These are phyloP conservation scores for Epizoanthus illoricatus DNA, from an alignment of 92 coral and sea anemone genomes.

Conservation along the genomic window DNA sequence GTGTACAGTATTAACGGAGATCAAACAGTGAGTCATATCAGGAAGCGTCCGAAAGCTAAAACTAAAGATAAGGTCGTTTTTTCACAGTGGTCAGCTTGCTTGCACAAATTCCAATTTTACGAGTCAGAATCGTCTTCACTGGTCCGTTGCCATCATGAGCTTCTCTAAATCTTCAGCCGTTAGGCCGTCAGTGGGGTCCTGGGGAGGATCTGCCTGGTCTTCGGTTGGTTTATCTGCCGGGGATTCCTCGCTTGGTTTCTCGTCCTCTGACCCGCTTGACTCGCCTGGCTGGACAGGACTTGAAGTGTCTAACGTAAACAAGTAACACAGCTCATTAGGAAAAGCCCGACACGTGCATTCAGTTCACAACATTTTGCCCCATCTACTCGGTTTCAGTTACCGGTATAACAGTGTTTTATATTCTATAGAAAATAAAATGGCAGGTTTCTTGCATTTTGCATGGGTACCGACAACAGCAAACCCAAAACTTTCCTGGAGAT, in stretches of 20 bases:
- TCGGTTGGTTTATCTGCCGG: conserved; percentile 2
- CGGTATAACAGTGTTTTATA: too few species aligned
- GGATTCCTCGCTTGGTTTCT: conserved; percentile 13
- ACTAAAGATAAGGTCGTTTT: neutral
- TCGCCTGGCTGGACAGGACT: neutral
- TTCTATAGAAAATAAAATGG: too few species aligned
- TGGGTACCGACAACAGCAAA: too few species aligned
- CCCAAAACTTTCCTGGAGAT: too few species aligned
- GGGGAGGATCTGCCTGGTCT: neutral
- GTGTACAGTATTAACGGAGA: too few species aligned
- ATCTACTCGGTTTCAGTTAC: too few species aligned
- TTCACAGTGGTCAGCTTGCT: neutral
- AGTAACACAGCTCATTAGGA: too few species aligned
- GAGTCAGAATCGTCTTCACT: neutral
- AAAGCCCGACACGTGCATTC: too few species aligned
- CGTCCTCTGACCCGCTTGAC: conserved; percentile 9
- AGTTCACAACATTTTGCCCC: too few species aligned
- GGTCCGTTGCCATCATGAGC: conserved; percentile 20
- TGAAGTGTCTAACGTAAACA: neutral
- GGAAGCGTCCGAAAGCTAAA: too few species aligned
- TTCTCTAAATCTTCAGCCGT: conserved; percentile 27
- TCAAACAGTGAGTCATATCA: too few species aligned
- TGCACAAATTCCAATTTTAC: neutral
- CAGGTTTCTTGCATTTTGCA: too few species aligned
- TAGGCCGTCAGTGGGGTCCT: conserved; percentile 26